phyloP scores from a whole-genome alignment of 2,113 vertebrate species.

The Cyanocitta stelleri region DNA sequence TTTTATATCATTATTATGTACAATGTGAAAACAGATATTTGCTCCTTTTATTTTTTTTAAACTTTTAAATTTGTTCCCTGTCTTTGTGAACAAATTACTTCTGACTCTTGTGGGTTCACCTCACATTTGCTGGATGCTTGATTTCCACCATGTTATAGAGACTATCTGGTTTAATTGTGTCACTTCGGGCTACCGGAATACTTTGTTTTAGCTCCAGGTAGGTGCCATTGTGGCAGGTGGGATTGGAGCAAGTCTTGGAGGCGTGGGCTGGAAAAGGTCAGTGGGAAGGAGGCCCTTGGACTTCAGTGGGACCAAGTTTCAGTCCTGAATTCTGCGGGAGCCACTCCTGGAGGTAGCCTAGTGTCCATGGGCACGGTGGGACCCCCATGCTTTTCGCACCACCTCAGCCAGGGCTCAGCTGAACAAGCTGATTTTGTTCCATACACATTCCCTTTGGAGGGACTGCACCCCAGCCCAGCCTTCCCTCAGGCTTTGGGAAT shows the following conservation, averaged over 20 bases:
- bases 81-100: constrained; percentile 84
- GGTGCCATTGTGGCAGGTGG: constrained; percentile 63
- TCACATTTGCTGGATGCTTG: constrained; percentile 79
- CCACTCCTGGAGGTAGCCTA: not conserved
- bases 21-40: constrained; percentile 83
- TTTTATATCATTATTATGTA: constrained; percentile 82
- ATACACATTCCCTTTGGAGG: not conserved
- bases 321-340: not conserved
- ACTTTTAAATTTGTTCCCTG: constrained; percentile 74
- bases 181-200: constrained; percentile 79
- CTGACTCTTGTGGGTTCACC: constrained; percentile 74
- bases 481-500: not conserved
- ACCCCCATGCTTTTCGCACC: not conserved
- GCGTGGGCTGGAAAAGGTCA: not conserved
- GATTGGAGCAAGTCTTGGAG: constrained; percentile 1
- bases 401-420: not conserved
- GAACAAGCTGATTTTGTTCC: not conserved
- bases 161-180: constrained; percentile 72
- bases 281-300: not conserved
- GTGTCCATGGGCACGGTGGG: not conserved
- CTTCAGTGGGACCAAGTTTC: not conserved
- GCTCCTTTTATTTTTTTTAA: constrained; percentile 35
- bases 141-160: constrained; percentile 69
- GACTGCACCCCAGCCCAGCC: not conserved
- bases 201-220: constrained; percentile 95